Evolutionary conservation across 2,113 vertebrate species (phyloP), one percentile per base, ranked within the genome.

Genomic region (Petroica traversi): DNA sequence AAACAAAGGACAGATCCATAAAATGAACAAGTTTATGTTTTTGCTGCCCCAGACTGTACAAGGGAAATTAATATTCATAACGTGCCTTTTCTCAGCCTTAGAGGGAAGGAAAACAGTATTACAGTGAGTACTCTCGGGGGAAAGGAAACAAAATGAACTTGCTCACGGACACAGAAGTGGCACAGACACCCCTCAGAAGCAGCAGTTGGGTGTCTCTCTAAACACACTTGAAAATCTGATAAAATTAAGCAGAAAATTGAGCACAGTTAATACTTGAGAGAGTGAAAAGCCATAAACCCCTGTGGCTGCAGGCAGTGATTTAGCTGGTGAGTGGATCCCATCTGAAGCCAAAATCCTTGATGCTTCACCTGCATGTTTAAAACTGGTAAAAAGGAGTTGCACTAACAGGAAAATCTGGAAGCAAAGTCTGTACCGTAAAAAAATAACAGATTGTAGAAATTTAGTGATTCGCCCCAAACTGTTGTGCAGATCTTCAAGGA

Each of bases 161-260:
- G 45, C 29, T 79, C 2, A 2, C 8, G 16, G 61, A 12, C 64
- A 24, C 64, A 89, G 52, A 40, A 86, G 62, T 40, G 68, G 69
- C 24, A 10, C 63, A 45, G 46, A 24, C 46, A 69, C 40, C 55
- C 76, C 55, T 63, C 54, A 33, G 34, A 75, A 4, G 3, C 29
- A 91, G 88, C 64, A 80, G 34, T 18, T 2, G 43, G 41, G 25
- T 73, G 14, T 80, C 46, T 36, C 84, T 85, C 61, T 78, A 75
- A 95, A 72, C 45, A 55, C 40, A 22, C 66, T 75, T 80, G 85
- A 91, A 91, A 77, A 85, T 64, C 61, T 87, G 52, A 33, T 91
- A 78, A 88, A 95, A 92, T 85, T 38, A 89, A 59, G 64, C 80
- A 95, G 91, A 93, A 94, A 88, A 71, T 29, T 87, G 79, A 92